Evolutionary conservation across 1,140 invertebrate genomes (phyloP), one percentile per base, ranked within the genome.

Genomic region (Drosophila arawakana): DNA sequence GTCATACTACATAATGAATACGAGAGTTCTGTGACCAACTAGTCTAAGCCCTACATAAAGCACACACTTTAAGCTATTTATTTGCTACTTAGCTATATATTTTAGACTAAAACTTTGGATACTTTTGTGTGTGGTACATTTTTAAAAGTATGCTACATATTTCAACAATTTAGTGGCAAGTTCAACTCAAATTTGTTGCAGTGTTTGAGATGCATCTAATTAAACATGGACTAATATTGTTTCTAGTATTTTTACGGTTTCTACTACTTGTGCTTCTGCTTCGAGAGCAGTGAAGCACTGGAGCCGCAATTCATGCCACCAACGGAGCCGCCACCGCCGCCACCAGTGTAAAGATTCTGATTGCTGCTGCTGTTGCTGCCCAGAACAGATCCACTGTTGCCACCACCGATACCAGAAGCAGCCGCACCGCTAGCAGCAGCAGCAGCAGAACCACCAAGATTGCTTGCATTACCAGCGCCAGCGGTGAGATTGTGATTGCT

Each of bases 231-330:
- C 80, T 75, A 82, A 66, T 46, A 54, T 41, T 39, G 39, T 15
- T 55, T 11, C 11, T 11, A 41, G 9, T 11, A 11, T 11, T 10
- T 11, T 9, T 41, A 41, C 3, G 3, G n/a, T 59, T 30, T 30
- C 25, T 30, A 30, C 57, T 89, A 88, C 80, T 88, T 88, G 74
- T 88, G 83, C 77, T 89, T 88, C 34, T 89, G 83, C 77, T 88
- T 88, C 34, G 84, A 74, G 63, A 84, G 35, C 21, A 63, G n/a
- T n/a, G 74, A 72, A 5, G 55, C 73, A 13, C 43, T 46, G 3
- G 83, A 47, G 1, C 83, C 60, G 3, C 59, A 63, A 0, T 39
- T 3, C 44, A 59, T 73, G 62, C 47, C 52, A 7, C 61, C 59
- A 15, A 72, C 43, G 5, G 69, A 43, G 59, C 37, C 49, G 37